Evolutionary conservation across 2,888 invertebrate species (phyloP).

Genomic region (Xestoiulus laeticollis): DNA sequence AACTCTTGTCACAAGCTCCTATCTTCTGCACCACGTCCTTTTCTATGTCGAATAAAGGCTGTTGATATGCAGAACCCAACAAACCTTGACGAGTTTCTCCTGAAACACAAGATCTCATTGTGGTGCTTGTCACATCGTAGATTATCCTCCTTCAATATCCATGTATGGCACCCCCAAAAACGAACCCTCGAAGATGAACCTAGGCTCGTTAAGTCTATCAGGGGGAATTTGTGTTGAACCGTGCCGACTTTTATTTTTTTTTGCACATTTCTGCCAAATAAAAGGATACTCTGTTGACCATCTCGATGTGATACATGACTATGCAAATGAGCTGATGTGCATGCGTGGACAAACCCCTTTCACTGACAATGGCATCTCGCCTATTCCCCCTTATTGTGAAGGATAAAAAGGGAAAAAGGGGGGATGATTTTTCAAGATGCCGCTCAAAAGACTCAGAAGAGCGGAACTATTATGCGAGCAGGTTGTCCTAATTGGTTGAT

Average conservation of each 20-base stretch:
- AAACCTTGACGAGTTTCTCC: slow-evolving; percentile 36
- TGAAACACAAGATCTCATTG: slow-evolving; percentile 47
- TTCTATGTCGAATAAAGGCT: not conserved
- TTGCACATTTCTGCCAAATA: slow-evolving; percentile 24
- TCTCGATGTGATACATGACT: slow-evolving; percentile 45
- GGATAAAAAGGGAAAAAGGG: slow-evolving; percentile 32
- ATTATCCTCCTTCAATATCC: not conserved
- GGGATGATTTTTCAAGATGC: slow-evolving; percentile 46
- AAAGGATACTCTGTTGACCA: not conserved
- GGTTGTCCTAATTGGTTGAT: slow-evolving; percentile 38
- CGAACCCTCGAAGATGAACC: slow-evolving; percentile 42
- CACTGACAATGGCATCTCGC: slow-evolving; percentile 36
- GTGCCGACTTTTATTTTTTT: not conserved
- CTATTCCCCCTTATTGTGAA: slow-evolving; percentile 24
- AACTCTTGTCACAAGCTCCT: not conserved
- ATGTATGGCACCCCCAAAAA: slow-evolving; percentile 20
- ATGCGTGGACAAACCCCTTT: slow-evolving; percentile 36
- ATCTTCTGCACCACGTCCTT: not conserved
- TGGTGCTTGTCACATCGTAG: slow-evolving; percentile 40
- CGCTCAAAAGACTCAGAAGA: slow-evolving; percentile 44
- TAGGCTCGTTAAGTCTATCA: slow-evolving; percentile 46
- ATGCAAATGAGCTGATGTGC: slow-evolving; percentile 42
- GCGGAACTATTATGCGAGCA: slow-evolving; percentile 34
- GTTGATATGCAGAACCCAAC: slow-evolving; percentile 44
- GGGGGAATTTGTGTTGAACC: not conserved